Evolutionary conservation across 2,797 vertebrate species (phyloP).

Genomic region (Masticophis lateralis): DNA sequence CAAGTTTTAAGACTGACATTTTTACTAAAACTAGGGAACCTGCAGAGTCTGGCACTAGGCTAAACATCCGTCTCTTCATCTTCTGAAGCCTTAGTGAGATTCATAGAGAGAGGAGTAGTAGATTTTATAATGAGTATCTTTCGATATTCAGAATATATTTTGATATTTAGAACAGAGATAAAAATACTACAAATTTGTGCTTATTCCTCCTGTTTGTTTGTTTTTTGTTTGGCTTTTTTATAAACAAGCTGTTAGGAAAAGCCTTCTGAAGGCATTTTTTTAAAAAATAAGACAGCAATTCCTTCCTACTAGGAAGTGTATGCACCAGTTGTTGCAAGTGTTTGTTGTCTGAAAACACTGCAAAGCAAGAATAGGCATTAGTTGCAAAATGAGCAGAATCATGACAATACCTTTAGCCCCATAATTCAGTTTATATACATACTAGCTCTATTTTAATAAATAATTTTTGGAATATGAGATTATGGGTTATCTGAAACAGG

Average conservation of each 20-base stretch:
- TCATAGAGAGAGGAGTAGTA: neutral
- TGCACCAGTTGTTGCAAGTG: neutral
- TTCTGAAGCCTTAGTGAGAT: neutral
- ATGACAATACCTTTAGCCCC: neutral
- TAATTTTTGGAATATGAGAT: neutral
- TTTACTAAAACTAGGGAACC: neutral
- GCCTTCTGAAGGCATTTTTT: neutral
- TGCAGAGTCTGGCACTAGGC: neutral
- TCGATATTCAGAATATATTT: neutral
- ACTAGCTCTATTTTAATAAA: neutral
- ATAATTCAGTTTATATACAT: neutral
- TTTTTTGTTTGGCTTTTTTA: neutral
- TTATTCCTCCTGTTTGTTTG: neutral
- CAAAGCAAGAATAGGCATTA: neutral
- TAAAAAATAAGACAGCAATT: neutral
- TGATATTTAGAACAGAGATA: neutral
- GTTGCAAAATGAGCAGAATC: neutral
- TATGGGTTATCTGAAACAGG: neutral
- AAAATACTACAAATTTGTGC: neutral
- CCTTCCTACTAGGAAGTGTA: neutral
- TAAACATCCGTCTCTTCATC: neutral
- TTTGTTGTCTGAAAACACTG: neutral
- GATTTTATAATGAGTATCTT: neutral
- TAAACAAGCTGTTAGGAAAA: neutral
- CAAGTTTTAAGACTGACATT: neutral